These are phyloP conservation scores for Alca torda DNA, from an alignment of 2,797 vertebrate genomes.

Conservation along the genomic window DNA sequence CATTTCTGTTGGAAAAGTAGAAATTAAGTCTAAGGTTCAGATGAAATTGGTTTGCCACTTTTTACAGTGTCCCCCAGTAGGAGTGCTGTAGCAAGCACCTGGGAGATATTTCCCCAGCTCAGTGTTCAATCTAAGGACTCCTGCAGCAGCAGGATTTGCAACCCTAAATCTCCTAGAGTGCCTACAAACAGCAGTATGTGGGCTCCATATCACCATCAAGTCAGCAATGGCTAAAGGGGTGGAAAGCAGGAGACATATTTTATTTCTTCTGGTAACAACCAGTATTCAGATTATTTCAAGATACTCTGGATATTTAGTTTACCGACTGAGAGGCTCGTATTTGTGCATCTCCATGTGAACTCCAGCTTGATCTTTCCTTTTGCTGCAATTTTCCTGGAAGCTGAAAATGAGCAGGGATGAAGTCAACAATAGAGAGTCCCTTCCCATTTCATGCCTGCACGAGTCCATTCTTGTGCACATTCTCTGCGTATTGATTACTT, in stretches of 20 bases:
- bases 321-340: background rate
- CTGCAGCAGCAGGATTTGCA: background rate
- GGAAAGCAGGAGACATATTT: background rate
- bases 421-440: fast-evolving
- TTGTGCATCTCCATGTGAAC: background rate
- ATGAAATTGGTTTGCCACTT: background rate
- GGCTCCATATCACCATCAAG: background rate
- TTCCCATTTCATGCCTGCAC: background rate
- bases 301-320: background rate
- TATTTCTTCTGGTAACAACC: background rate
- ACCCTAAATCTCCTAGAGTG: background rate
- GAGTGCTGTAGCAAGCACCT: background rate
- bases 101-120: background rate
- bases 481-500: background rate
- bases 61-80: background rate
- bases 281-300: background rate
- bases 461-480: background rate
- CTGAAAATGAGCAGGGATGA: background rate
- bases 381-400: background rate
- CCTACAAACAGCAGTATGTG: background rate
- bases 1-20: background rate
- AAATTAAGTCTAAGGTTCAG: background rate
- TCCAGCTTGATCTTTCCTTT: background rate
- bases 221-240: background rate
- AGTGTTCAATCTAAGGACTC: background rate